Conservation (phyloP, 2,888 invertebrate species). For the Norana najaformis region DNA sequence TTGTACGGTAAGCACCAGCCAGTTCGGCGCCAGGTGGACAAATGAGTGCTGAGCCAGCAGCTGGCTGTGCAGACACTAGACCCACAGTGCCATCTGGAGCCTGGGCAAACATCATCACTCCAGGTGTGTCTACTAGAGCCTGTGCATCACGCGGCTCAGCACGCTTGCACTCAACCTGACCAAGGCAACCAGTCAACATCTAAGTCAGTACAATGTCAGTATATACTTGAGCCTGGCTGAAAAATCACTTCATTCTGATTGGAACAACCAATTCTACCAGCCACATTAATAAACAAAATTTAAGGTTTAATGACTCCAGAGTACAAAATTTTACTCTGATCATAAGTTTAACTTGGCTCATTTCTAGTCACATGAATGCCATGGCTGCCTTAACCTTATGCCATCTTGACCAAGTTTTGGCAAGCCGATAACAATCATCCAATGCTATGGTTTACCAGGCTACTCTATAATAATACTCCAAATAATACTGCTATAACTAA, state of each 20-base stretch:
- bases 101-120: slow-evolving; percentile 37
- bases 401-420: neutral
- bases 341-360: neutral
- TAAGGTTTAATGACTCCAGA: neutral
- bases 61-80: slow-evolving; percentile 28
- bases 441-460: neutral
- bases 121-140: neutral
- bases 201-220: neutral
- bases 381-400: neutral
- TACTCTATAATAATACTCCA: no score
- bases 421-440: neutral
- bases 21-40: slow-evolving; percentile 34
- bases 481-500: neutral
- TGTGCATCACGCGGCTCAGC: slow-evolving; percentile 35
- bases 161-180: slow-evolving; percentile 37
- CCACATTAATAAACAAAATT: neutral
- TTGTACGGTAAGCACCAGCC: slow-evolving; percentile 27
- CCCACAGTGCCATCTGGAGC: slow-evolving; percentile 35
- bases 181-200: neutral
- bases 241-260: neutral
- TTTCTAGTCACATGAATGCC: no score
- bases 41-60: neutral
- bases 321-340: neutral
- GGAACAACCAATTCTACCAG: neutral
- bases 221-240: neutral